Evolutionary conservation across 2,888 invertebrate species (phyloP).

Genomic region (Erebia ligea): DNA sequence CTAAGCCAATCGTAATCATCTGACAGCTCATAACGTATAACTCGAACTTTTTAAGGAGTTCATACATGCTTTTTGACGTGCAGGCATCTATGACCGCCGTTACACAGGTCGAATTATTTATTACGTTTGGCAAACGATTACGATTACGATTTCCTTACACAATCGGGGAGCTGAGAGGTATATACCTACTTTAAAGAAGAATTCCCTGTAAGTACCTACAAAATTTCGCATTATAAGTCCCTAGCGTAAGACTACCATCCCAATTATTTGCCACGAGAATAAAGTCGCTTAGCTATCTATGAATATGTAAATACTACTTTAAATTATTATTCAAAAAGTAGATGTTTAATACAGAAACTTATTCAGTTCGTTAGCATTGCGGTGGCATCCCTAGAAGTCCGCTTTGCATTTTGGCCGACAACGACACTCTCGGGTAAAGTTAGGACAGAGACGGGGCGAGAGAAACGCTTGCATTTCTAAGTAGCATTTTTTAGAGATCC

Average conservation of each 20-base stretch:
- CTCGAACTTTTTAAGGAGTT: no score
- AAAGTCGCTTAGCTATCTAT: not conserved
- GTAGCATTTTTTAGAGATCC: slow-evolving; percentile 41
- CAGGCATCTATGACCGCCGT: no score
- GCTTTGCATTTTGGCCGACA: slow-evolving; percentile 34
- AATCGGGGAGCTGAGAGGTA: no score
- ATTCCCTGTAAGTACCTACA: no score
- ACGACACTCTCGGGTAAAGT: slow-evolving; percentile 46
- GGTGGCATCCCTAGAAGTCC: slow-evolving; percentile 26
- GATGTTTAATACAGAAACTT: slow-evolving; percentile 14
- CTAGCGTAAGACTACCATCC: not conserved
- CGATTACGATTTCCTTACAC: no score
- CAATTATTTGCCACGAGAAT: not conserved
- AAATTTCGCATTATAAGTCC: no score
- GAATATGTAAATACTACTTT: slow-evolving; percentile 16
- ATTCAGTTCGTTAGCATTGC: slow-evolving; percentile 27
- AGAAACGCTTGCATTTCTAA: slow-evolving; percentile 41
- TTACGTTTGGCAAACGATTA: no score
- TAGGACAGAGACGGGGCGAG: slow-evolving; percentile 32
- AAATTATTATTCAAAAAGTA: slow-evolving; percentile 14
- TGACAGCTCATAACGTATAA: no score
- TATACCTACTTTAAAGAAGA: no score
- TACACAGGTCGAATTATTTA: no score
- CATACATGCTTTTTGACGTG: no score
- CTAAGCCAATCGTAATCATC: no score